Evolutionary conservation across 2,888 invertebrate genomes (phyloP).

Genomic region (Mesoligia furuncula): DNA sequence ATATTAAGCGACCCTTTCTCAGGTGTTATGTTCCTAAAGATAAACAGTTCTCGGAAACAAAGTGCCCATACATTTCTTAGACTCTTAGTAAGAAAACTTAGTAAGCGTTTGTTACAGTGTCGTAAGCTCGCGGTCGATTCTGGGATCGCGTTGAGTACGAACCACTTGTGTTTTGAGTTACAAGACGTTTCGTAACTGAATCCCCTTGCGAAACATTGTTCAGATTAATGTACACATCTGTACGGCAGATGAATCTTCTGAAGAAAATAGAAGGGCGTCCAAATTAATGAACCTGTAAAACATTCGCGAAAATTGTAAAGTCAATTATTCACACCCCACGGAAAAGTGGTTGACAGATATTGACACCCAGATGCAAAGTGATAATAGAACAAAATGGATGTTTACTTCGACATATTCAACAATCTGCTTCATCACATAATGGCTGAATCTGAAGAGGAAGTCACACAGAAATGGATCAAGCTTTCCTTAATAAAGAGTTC

Average conservation of each 20-base stretch:
- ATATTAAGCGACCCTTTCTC: slow-evolving; percentile 68
- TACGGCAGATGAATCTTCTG: background rate
- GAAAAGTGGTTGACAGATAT: background rate
- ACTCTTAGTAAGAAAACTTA: slow-evolving; percentile 73
- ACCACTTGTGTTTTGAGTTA: slow-evolving; percentile 58
- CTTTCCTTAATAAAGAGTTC: slow-evolving; percentile 78
- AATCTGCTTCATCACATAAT: slow-evolving; percentile 70
- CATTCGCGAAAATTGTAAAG: background rate
- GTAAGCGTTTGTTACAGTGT: slow-evolving; percentile 71
- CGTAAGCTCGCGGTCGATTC: slow-evolving; percentile 55
- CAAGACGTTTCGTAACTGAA: slow-evolving; percentile 40
- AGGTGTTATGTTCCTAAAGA: slow-evolving; percentile 79
- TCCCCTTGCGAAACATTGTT: slow-evolving; percentile 39
- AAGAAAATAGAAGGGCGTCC: background rate
- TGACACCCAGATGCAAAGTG: slow-evolving; percentile 9
- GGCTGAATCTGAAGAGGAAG: slow-evolving; percentile 65
- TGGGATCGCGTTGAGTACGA: slow-evolving; percentile 35
- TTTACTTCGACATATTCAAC: slow-evolving; percentile 66
- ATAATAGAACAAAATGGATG: slow-evolving; percentile 67
- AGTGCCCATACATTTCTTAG: slow-evolving; percentile 45
- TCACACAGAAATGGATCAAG: slow-evolving; percentile 81
- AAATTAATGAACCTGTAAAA: background rate
- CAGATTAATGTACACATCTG: slow-evolving; percentile 14
- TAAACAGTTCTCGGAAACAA: slow-evolving; percentile 78
- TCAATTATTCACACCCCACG: background rate